These are phyloP conservation scores for Leucoraja ocellata DNA, from an alignment of 2,797 vertebrate genomes.

Conservation along the genomic window DNA sequence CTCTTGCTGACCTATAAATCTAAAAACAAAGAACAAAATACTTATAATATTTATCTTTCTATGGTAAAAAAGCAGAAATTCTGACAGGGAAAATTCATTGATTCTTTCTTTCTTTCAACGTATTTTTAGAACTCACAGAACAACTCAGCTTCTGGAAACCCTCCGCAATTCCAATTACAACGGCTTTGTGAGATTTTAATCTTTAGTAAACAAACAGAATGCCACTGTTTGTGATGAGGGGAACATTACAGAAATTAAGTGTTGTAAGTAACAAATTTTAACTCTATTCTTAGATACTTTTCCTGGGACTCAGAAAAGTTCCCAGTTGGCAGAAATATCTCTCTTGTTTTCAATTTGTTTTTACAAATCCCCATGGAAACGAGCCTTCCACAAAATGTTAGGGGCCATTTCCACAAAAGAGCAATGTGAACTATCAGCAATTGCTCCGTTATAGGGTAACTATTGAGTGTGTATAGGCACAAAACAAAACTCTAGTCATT, in stretches of 20 bases:
- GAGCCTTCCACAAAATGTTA: not conserved
- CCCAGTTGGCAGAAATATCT: not conserved
- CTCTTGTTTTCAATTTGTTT: not conserved
- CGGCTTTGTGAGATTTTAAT: not conserved
- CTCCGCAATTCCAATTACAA: not conserved
- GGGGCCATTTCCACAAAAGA: not conserved
- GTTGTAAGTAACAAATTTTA: not conserved
- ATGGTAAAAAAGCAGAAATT: not conserved
- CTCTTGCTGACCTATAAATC: not conserved
- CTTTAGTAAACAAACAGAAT: not conserved
- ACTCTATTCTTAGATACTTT: not conserved
- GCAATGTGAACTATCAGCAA: not conserved
- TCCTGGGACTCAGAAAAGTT: not conserved
- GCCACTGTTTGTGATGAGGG: not conserved
- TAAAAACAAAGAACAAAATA: conserved; percentile 2
- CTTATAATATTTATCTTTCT: not conserved
- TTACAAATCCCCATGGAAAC: not conserved
- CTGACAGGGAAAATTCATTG: not conserved
- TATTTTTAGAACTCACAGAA: not conserved
- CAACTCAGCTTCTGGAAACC: not conserved
- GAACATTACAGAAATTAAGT: not conserved
- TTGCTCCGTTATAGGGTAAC: not conserved
- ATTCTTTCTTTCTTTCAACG: not conserved
- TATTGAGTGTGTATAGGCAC: not conserved
- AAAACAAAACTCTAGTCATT: not conserved